Conservation (phyloP, 2,113 vertebrate genomes). For the Brachyhypopomus occidentalis region DNA sequence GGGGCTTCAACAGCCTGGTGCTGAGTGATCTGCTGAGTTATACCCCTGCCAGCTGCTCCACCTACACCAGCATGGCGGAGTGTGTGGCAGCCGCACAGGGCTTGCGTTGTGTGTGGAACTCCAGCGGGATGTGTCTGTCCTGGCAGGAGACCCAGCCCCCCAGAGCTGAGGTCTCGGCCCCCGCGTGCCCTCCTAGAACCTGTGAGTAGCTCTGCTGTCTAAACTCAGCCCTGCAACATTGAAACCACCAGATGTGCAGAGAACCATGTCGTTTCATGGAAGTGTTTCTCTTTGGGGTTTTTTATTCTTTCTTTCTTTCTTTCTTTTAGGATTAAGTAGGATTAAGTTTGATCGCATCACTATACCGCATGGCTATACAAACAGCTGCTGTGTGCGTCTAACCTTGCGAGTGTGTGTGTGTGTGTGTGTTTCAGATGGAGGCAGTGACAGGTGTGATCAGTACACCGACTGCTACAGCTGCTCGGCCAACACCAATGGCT, state of each 20-base stretch:
- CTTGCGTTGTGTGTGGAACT: slow-evolving; percentile 84
- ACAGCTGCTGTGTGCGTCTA: not conserved
- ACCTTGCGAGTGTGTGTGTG: not conserved
- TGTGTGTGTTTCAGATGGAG: slow-evolving; percentile 72
- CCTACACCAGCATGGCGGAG: slow-evolving; percentile 65
- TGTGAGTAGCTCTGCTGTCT: slow-evolving; percentile 36
- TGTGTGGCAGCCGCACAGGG: slow-evolving; percentile 78
- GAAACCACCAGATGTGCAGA: not conserved
- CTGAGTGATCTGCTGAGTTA: slow-evolving; percentile 87
- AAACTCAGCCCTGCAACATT: not conserved
- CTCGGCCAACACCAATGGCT: slow-evolving; percentile 91
- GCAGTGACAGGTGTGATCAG: slow-evolving; percentile 89
- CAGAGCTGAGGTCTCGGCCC: slow-evolving; percentile 29
- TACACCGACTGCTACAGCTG: slow-evolving; percentile 98
- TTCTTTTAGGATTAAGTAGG: no score
- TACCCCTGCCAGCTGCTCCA: slow-evolving; percentile 81
- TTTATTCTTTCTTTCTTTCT: no score
- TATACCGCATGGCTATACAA: not conserved
- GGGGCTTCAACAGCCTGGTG: slow-evolving; percentile 96
- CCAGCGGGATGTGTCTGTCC: slow-evolving; percentile 72
- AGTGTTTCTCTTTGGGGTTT: no score
- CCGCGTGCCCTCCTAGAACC: slow-evolving; percentile 43
- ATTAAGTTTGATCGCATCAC: no score
- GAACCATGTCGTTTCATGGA: no score
- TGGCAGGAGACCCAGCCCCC: slow-evolving; percentile 74